Percentiles rank a stretch among this genome's conserved stretches.
Evolutionary conservation across 2,113 vertebrate genomes (phyloP).

Genomic region (Megalops atlanticus): DNA sequence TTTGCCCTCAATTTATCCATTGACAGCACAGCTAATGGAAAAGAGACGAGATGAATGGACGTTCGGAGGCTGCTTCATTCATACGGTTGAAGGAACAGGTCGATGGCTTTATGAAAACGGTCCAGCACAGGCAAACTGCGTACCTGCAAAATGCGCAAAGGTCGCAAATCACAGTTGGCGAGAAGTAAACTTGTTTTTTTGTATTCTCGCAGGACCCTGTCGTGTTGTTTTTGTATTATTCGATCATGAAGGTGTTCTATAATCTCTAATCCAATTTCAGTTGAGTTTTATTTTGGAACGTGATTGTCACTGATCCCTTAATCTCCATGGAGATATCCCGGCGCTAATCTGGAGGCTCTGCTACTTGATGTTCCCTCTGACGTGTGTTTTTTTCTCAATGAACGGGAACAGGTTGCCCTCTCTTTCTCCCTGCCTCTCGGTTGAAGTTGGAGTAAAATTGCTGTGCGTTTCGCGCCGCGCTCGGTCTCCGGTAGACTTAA

Average conservation of each 20-base stretch:
- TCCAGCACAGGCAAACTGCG: background rate
- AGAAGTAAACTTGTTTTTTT: background rate
- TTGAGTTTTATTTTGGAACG: background rate
- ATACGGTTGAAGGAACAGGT: background rate
- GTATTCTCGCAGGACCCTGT: background rate
- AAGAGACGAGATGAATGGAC: slow-evolving; percentile 22
- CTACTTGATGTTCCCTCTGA: background rate
- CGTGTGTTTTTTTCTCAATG: background rate
- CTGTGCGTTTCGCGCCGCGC: background rate
- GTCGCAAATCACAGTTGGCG: background rate
- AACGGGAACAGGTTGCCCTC: background rate
- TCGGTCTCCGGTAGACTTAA: background rate
- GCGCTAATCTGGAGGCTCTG: slow-evolving; percentile 9
- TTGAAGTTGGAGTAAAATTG: background rate
- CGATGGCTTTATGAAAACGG: background rate
- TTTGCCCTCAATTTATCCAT: slow-evolving; percentile 9
- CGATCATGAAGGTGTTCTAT: background rate
- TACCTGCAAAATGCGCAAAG: background rate
- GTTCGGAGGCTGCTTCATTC: background rate
- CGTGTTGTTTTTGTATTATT: background rate
- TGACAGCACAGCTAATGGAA: slow-evolving; percentile 14
- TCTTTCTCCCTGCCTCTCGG: background rate
- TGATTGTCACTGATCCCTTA: slow-evolving; percentile 10
- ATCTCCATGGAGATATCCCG: slow-evolving; percentile 16
- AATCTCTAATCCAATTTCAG: slow-evolving; percentile 20